Percentiles rank a stretch among this genome's conserved stretches.
These are phyloP conservation scores for Lasioglossum villosulum DNA, from an alignment of 2,888 invertebrate species.

Conservation along the genomic window DNA sequence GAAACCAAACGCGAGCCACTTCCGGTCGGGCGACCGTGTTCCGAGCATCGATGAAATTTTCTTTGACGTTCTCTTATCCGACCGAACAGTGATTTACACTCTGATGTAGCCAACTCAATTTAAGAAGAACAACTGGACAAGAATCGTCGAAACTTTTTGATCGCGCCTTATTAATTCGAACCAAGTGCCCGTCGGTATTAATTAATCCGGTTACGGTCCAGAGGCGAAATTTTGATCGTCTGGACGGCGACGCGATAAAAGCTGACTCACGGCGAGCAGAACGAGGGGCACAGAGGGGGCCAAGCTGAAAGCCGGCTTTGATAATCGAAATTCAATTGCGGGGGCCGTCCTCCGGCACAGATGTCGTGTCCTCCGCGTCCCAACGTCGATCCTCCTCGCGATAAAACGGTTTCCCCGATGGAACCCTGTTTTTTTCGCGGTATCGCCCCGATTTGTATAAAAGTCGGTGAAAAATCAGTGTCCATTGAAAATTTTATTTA, in stretches of 20 bases:
- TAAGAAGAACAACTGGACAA: not conserved
- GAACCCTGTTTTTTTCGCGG: not conserved
- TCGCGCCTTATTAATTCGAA: conserved; percentile 30
- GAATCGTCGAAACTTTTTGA: not conserved
- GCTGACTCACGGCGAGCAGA: conserved; percentile 37
- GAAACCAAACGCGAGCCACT: conserved; percentile 76
- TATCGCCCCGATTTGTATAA: not conserved
- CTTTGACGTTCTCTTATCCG: conserved; percentile 49
- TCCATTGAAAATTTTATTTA: not conserved
- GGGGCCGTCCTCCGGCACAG: conserved; percentile 9
- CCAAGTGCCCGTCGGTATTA: conserved; percentile 43
- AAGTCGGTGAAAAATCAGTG: not conserved
- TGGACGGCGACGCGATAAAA: conserved; percentile 45
- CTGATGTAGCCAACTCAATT: not conserved
- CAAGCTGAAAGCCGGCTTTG: conserved; percentile 43
- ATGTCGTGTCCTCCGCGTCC: not conserved
- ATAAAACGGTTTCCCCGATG: not conserved
- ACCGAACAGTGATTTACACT: not conserved
- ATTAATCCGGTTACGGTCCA: conserved; percentile 51
- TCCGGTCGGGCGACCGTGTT: conserved; percentile 71
- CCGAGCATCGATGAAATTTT: conserved; percentile 65
- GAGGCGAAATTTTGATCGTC: conserved; percentile 44
- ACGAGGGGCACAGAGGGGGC: not conserved
- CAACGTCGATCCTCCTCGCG: not conserved
- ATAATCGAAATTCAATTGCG: conserved; percentile 55